These are phyloP conservation scores for Mercenaria mercenaria DNA, from an alignment of 1,140 invertebrate species.

Conservation along the genomic window DNA sequence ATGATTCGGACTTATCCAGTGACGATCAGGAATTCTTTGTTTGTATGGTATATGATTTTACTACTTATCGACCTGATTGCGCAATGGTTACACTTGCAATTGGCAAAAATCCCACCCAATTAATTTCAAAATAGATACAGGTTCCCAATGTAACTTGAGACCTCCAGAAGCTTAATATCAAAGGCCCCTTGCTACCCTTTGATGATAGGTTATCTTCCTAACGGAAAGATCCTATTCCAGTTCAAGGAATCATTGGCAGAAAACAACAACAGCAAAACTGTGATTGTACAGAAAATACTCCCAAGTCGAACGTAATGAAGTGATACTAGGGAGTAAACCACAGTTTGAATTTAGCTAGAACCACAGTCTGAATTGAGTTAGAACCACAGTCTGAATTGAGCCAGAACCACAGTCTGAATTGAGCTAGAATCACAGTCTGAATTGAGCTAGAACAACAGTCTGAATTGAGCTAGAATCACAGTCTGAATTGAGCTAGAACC, in stretches of 20 bases:
- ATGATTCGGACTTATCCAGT: background rate
- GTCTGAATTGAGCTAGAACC: too few relatives aligned
- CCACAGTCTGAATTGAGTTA: too few relatives aligned
- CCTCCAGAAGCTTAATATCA: background rate
- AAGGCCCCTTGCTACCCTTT: background rate
- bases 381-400: too few relatives aligned
- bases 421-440: too few relatives aligned
- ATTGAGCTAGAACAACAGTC: too few relatives aligned
- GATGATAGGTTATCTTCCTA: constrained; percentile 34
- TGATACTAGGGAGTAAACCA: too few relatives aligned
- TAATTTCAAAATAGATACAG: constrained; percentile 38
- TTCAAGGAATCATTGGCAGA: background rate
- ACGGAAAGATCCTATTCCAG: background rate
- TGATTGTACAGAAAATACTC: too few relatives aligned
- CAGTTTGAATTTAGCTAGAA: too few relatives aligned
- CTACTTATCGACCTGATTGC: background rate
- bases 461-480: too few relatives aligned
- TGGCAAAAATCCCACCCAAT: background rate
- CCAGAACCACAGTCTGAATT: too few relatives aligned
- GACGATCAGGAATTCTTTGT: constrained; percentile 6
- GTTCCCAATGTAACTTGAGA: background rate
- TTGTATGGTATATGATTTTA: background rate
- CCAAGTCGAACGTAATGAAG: too few relatives aligned
- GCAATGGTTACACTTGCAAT: background rate
- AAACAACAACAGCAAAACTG: background rate